These are phyloP conservation scores for Heliothis virescens DNA, from an alignment of 1,140 invertebrate genomes.

Conservation along the genomic window DNA sequence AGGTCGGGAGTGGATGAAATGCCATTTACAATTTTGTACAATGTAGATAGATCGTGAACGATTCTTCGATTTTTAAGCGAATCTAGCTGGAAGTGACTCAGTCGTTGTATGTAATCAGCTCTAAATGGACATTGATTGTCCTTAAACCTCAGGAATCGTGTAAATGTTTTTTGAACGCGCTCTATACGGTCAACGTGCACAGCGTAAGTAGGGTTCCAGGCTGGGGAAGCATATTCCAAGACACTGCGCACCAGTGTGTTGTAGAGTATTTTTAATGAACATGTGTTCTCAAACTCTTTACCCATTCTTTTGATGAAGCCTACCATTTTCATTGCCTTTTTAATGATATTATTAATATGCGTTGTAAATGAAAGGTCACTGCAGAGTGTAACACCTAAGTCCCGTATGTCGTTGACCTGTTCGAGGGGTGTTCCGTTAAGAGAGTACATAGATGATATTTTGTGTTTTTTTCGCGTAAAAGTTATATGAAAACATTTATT, in stretches of 20 bases:
- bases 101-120: neutral
- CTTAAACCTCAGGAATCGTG: too few relatives aligned
- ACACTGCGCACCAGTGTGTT: neutral
- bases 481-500: constrained; percentile 26
- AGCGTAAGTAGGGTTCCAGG: neutral
- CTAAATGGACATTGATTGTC: neutral
- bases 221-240: neutral
- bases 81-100: neutral
- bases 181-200: neutral
- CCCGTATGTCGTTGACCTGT: neutral
- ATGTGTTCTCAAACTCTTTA: neutral
- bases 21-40: neutral
- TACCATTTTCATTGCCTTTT: neutral
- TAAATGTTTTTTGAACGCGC: too few relatives aligned
- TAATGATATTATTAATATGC: neutral
- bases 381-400: constrained; percentile 5
- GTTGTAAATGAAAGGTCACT: constrained; percentile 2
- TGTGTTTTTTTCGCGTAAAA: neutral
- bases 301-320: constrained; percentile 8
- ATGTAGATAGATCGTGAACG: neutral
- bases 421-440: neutral
- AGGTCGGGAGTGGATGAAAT: neutral
- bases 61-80: neutral
- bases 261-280: neutral
- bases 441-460: neutral